phyloP scores from a whole-genome alignment of 2,113 vertebrate species.

The Centrocercus urophasianus region DNA sequence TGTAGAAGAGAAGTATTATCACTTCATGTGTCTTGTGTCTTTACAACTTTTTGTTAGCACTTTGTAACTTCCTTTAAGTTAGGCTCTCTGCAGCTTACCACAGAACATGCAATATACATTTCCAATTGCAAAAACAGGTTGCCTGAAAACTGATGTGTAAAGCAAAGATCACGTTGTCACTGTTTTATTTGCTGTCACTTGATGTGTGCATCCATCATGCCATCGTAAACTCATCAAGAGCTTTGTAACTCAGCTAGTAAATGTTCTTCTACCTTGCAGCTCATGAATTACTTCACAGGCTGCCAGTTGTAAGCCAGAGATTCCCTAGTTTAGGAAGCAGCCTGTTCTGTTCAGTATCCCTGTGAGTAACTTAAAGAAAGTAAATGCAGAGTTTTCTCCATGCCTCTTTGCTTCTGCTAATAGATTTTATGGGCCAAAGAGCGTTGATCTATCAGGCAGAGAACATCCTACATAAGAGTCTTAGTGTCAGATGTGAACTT shows the following conservation, averaged over 20 bases:
- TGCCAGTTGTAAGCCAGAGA: not conserved
- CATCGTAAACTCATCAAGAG: not conserved
- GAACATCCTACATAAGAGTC: not conserved
- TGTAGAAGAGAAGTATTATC: not conserved
- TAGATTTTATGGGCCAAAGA: not conserved
- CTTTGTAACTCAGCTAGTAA: not conserved
- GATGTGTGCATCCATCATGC: not conserved
- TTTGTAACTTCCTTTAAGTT: not conserved
- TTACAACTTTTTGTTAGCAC: not conserved
- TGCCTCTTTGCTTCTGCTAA: not conserved
- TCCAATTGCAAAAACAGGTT: not conserved
- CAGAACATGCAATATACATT: not conserved
- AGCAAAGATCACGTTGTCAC: not conserved
- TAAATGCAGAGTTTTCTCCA: not conserved
- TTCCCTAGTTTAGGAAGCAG: not conserved
- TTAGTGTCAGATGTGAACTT: not conserved
- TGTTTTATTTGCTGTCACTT: not conserved
- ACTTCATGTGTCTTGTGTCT: not conserved
- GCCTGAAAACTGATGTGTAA: not conserved
- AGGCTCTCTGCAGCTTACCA: not conserved
- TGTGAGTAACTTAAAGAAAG: not conserved
- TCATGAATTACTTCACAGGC: not conserved
- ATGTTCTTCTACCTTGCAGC: not conserved
- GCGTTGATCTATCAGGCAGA: not conserved
- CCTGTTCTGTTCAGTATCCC: not conserved